Percentiles rank a stretch among this genome's conserved stretches.
phyloP scores from a whole-genome alignment of 53 echinoderm and acorn worm genomes.

The Paracentrotus lividus region DNA sequence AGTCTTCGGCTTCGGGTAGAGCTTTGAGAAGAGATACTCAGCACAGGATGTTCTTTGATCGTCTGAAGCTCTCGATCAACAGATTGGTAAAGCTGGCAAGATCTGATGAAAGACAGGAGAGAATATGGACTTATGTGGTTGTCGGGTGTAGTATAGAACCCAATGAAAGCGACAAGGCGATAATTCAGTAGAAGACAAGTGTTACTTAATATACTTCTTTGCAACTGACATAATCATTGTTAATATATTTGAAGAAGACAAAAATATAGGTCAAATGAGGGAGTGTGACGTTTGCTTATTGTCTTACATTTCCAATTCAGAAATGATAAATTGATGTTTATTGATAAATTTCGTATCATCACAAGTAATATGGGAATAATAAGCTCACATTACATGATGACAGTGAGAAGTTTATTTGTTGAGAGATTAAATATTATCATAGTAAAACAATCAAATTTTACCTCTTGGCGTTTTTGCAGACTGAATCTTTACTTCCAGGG shows the following conservation, averaged over 20 bases:
- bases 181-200: too few species aligned
- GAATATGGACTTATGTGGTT: neutral
- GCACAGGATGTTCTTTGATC: slow-evolving; percentile 19
- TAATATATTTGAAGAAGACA: too few species aligned
- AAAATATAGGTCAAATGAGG: neutral
- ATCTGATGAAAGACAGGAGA: neutral
- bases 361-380: too few species aligned
- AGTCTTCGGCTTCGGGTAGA: slow-evolving; percentile 11
- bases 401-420: too few species aligned
- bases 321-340: neutral
- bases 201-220: too few species aligned
- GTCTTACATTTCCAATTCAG: neutral
- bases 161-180: neutral
- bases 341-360: too few species aligned
- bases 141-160: neutral
- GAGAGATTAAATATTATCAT: too few species aligned
- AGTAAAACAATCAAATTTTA: neutral
- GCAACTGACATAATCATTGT: too few species aligned
- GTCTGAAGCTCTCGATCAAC: neutral
- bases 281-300: neutral
- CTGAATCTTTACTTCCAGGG: too few species aligned
- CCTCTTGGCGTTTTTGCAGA: neutral
- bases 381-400: too few species aligned
- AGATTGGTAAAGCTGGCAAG: neutral
- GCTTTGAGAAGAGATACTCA: neutral